phyloP scores from a whole-genome alignment of 2,888 invertebrate species.

The Ferdinandea cuprea region DNA sequence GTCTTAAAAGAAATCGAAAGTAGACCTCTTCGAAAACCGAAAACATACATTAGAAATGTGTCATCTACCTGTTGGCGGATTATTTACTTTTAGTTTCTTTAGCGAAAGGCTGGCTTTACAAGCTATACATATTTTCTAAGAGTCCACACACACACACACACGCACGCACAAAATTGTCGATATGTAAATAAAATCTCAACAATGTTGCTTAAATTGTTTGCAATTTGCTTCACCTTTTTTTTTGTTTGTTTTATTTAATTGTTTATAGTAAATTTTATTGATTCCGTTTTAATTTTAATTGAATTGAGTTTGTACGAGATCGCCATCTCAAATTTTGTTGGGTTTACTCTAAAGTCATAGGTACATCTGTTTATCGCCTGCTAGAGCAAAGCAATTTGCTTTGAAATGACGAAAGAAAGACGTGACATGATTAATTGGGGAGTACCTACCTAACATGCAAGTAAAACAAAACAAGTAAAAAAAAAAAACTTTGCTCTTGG shows the following conservation, averaged over 20 bases:
- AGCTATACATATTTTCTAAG: conserved; percentile 45
- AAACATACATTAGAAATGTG: conserved; percentile 50
- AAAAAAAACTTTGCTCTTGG: conserved; percentile 22
- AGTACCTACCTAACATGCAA: too few relatives aligned
- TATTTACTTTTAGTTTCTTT: conserved; percentile 18
- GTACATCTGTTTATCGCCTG: conserved; percentile 27
- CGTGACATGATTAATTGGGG: conserved; percentile 62
- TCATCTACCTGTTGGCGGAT: conserved; percentile 54
- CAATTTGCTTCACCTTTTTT: conserved; percentile 15
- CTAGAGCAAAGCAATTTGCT: conserved; percentile 30
- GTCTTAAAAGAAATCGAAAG: conserved; percentile 61
- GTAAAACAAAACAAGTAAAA: too few relatives aligned
- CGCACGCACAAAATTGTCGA: neutral
- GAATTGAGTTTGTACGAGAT: conserved; percentile 15
- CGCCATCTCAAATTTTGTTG: conserved; percentile 19
- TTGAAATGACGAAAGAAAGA: conserved; percentile 37
- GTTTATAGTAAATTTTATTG: conserved; percentile 31
- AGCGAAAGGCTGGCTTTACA: conserved; percentile 51
- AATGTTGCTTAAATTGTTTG: conserved; percentile 23
- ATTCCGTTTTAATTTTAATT: conserved; percentile 20
- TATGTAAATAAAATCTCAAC: conserved; percentile 10
- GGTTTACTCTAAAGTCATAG: too few relatives aligned
- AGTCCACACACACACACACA: conserved; percentile 32
- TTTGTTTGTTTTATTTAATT: conserved; percentile 21
- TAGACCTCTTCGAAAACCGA: conserved; percentile 40